Percentiles rank a stretch among this genome's conserved stretches.
Conservation (phyloP, 2,888 invertebrate genomes). For the Leucophenga maculata region DNA sequence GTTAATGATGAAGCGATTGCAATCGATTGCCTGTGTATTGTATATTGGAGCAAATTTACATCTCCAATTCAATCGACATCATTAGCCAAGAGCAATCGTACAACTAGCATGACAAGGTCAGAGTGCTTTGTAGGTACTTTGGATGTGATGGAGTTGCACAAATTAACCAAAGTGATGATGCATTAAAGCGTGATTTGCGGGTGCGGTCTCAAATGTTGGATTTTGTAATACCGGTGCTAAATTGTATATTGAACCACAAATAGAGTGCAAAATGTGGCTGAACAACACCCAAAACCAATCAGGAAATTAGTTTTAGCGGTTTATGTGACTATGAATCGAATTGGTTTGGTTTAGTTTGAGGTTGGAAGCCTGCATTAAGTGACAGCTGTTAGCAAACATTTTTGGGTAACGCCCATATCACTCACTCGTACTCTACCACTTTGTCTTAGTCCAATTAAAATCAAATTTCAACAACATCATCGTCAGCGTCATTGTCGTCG, state of each 20-base stretch:
- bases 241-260: constrained; percentile 33
- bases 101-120: constrained; percentile 33
- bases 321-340: constrained; percentile 14
- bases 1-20: constrained; percentile 50
- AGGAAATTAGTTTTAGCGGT: constrained; percentile 63
- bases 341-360: constrained; percentile 11
- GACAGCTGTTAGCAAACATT: constrained; percentile 51
- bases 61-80: constrained; percentile 53
- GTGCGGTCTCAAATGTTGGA: background rate
- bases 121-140: constrained; percentile 37
- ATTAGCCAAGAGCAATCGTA: constrained; percentile 44
- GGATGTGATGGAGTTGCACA: constrained; percentile 35
- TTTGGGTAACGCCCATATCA: constrained; percentile 28
- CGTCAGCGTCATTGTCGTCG: constrained; percentile 43
- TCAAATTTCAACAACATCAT: constrained; percentile 53
- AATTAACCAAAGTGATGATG: constrained; percentile 64
- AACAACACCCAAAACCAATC: constrained; percentile 34
- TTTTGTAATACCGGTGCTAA: constrained; percentile 7
- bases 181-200: constrained; percentile 49
- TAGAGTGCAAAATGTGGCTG: constrained; percentile 47
- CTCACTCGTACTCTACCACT: constrained; percentile 20
- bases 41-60: constrained; percentile 55
- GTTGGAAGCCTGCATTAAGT: constrained; percentile 10
- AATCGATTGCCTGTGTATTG: constrained; percentile 59
- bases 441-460: constrained; percentile 59